phyloP scores from a whole-genome alignment of 2,113 vertebrate species.

The Chinchilla lanigera region DNA sequence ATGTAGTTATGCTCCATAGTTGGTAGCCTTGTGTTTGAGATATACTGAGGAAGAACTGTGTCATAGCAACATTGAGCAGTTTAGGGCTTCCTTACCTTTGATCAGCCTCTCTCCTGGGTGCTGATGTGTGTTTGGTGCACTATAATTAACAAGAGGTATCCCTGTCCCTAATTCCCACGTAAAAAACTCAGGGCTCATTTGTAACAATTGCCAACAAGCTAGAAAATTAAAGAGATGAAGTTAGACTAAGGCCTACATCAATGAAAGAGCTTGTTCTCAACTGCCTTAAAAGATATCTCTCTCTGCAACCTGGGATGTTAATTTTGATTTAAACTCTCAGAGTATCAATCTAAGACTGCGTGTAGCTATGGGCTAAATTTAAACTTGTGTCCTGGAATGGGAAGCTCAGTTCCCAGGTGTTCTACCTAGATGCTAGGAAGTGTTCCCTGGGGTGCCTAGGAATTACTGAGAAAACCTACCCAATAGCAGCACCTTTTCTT shows the following conservation, averaged over 20 bases:
- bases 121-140: too few relatives aligned
- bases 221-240: neutral
- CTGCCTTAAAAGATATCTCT: neutral
- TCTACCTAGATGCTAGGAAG: neutral
- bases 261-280: neutral
- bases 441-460: neutral
- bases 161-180: neutral
- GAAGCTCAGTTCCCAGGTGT: neutral
- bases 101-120: neutral
- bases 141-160: neutral
- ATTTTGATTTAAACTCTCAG: neutral
- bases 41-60: neutral
- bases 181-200: neutral
- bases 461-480: neutral
- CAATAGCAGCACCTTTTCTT: neutral
- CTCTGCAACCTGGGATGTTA: neutral
- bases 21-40: neutral
- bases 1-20: neutral
- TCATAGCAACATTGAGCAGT: neutral
- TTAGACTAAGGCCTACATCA: neutral
- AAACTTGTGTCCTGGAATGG: neutral
- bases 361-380: neutral
- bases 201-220: neutral
- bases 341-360: neutral
- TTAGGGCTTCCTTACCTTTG: neutral